These are phyloP conservation scores for Sciaenops ocellatus DNA, from an alignment of 2,797 vertebrate species.

Conservation along the genomic window DNA sequence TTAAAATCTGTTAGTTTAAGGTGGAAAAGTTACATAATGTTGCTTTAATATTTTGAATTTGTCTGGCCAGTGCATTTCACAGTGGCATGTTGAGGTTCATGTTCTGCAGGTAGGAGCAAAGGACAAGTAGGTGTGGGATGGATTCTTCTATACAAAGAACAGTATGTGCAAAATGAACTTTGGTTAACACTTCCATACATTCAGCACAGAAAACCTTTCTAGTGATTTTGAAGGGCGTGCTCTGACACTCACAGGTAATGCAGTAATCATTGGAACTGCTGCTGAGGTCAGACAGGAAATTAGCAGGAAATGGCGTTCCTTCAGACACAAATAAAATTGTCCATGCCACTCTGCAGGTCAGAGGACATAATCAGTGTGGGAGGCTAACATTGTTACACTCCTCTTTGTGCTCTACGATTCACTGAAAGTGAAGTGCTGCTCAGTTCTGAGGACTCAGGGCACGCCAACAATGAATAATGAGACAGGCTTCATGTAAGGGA, in stretches of 20 bases:
- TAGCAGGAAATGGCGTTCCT: background rate
- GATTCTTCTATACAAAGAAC: background rate
- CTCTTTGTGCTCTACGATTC: background rate
- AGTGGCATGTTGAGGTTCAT: background rate
- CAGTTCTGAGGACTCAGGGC: background rate
- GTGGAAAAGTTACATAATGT: too few relatives aligned
- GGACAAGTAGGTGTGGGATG: background rate
- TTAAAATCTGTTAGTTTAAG: too few relatives aligned
- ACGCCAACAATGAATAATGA: slow-evolving; percentile 11
- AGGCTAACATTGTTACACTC: slow-evolving; percentile 1
- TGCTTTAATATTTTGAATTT: too few relatives aligned
- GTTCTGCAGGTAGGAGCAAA: background rate
- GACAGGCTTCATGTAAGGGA: background rate
- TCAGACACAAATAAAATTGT: slow-evolving; percentile 20
- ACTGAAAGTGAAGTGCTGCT: slow-evolving; percentile 15
- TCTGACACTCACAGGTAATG: background rate
- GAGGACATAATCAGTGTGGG: slow-evolving; percentile 20
- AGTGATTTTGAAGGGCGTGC: background rate
- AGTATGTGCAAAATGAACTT: background rate
- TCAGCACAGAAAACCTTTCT: background rate
- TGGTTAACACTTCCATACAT: background rate
- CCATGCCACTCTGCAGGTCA: slow-evolving; percentile 16
- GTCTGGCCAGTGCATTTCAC: too few relatives aligned
- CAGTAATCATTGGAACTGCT: slow-evolving; percentile 4
- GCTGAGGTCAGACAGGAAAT: slow-evolving; percentile 2